Evolutionary conservation across 1,140 invertebrate species (phyloP).

Genomic region (Prorops nasuta): DNA sequence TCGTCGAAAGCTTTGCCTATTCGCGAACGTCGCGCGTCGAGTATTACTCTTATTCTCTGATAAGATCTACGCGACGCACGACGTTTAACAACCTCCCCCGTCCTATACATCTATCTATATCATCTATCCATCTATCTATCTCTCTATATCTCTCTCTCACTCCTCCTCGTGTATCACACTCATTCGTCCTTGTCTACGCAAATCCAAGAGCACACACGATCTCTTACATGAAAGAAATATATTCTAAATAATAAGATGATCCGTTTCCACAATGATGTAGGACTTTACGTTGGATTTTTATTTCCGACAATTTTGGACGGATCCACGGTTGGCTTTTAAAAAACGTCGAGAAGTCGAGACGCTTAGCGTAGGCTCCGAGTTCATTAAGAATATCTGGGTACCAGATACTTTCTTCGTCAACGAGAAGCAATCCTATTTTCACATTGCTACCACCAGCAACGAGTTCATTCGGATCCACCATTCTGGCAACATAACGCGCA

Average conservation of each 20-base stretch:
- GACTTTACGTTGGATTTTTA: slow-evolving; percentile 99
- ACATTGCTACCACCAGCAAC: slow-evolving; percentile 95
- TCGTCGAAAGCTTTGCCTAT: background rate
- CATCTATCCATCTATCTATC: slow-evolving; percentile 14
- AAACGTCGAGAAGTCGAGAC: slow-evolving; percentile 84
- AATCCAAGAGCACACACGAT: too few species aligned
- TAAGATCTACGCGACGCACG: too few species aligned
- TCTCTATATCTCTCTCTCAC: slow-evolving; percentile 12
- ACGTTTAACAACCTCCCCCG: too few species aligned
- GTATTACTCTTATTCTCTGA: too few species aligned
- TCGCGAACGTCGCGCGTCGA: too few species aligned
- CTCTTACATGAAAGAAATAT: too few species aligned
- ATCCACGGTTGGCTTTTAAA: slow-evolving; percentile 88
- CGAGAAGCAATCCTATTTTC: slow-evolving; percentile 98
- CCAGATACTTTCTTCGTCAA: slow-evolving; percentile 98
- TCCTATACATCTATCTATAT: too few species aligned
- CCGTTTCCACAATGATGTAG: slow-evolving; percentile 52
- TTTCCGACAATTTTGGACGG: slow-evolving; percentile 98
- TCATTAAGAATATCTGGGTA: slow-evolving; percentile 97
- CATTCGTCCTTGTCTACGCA: background rate
- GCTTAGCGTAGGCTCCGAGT: slow-evolving; percentile 88
- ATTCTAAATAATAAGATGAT: too few species aligned
- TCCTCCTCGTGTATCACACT: background rate
- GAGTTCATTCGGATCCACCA: slow-evolving; percentile 95
- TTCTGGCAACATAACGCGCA: slow-evolving; percentile 90